Percentiles rank a stretch among this genome's conserved stretches.
Evolutionary conservation across 2,113 vertebrate genomes (phyloP).

Genomic region (Serilophus lunatus): DNA sequence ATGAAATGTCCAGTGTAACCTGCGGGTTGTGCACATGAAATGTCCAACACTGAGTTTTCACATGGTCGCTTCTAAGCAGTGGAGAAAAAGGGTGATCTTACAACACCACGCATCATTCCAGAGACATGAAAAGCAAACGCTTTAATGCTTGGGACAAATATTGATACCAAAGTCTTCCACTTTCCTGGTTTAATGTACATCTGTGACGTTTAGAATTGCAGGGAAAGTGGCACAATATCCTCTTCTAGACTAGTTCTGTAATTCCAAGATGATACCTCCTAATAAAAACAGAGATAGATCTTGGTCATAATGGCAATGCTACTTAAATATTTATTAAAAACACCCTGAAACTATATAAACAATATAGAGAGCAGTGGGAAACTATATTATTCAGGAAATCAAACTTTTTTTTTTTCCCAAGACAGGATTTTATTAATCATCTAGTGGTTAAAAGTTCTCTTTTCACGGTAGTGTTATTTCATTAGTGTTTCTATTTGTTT

Average conservation of each 20-base stretch:
- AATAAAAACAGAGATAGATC: not conserved
- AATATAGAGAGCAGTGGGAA: not conserved
- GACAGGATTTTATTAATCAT: not conserved
- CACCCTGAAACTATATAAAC: not conserved
- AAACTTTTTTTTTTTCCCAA: not conserved
- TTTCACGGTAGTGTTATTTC: not conserved
- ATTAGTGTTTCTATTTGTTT: not conserved
- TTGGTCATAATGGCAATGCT: not conserved
- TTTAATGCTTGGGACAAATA: not conserved
- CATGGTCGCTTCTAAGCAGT: not conserved
- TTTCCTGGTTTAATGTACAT: not conserved
- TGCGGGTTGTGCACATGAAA: not conserved
- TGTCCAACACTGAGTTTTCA: not conserved
- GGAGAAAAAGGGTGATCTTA: not conserved
- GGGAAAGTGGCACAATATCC: not conserved
- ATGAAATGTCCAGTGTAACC: no score
- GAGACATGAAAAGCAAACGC: not conserved
- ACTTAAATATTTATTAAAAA: not conserved
- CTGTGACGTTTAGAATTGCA: not conserved
- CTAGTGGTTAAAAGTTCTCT: not conserved
- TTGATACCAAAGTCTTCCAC: not conserved
- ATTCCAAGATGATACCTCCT: not conserved
- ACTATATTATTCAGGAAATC: not conserved
- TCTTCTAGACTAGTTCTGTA: not conserved
- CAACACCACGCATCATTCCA: rapidly evolving